Evolutionary conservation across 2,888 invertebrate species (phyloP).

Genomic region (Caenorhabditis panamensis): DNA sequence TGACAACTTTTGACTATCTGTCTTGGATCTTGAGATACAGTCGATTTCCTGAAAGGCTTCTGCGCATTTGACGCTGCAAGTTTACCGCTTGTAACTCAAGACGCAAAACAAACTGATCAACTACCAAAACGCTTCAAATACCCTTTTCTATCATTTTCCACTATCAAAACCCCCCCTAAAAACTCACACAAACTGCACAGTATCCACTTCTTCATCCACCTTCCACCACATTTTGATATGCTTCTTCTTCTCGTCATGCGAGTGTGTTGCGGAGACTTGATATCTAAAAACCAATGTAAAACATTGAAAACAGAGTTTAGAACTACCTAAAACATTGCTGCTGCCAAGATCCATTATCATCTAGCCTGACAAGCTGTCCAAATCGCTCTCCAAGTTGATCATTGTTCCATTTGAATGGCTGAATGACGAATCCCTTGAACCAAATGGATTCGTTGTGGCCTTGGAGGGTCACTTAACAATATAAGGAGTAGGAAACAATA

Average conservation of each 20-base stretch:
- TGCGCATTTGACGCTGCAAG: too few species aligned
- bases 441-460: slow-evolving; percentile 75
- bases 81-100: too few species aligned
- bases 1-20: too few species aligned
- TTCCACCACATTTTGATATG: slow-evolving; percentile 80
- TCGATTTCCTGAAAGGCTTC: too few species aligned
- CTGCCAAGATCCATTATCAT: slow-evolving; percentile 80
- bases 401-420: slow-evolving; percentile 78
- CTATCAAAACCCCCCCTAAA: background rate
- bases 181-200: slow-evolving; percentile 79
- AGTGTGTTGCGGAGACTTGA: slow-evolving; percentile 78
- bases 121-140: background rate
- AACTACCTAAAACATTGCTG: slow-evolving; percentile 76
- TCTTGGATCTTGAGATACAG: too few species aligned
- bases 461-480: slow-evolving; percentile 78
- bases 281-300: slow-evolving; percentile 51
- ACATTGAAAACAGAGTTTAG: too few species aligned
- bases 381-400: slow-evolving; percentile 73
- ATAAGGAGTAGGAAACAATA: too few species aligned
- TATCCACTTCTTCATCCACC: slow-evolving; percentile 75
- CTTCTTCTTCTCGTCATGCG: slow-evolving; percentile 79
- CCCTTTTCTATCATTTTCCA: too few species aligned
- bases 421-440: slow-evolving; percentile 80
- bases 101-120: too few species aligned
- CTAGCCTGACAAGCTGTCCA: slow-evolving; percentile 78